phyloP scores from a whole-genome alignment of 2,888 invertebrate genomes.

The Galeopsomyia nigrocyanea region DNA sequence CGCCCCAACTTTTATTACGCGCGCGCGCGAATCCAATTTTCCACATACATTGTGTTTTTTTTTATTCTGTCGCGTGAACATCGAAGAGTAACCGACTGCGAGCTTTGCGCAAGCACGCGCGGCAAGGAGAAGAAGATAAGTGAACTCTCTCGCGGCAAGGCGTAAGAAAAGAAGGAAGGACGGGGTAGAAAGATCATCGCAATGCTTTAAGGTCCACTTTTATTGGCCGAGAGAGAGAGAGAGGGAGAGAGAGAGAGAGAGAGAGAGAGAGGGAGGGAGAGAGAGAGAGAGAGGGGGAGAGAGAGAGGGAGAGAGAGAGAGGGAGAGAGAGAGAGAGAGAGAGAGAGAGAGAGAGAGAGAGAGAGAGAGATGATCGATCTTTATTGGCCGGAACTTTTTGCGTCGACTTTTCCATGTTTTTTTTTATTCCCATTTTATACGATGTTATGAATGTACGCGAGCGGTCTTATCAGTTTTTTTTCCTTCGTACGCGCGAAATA shows the following conservation, averaged over 20 bases:
- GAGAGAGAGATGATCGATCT: background rate
- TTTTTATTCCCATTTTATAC: no score
- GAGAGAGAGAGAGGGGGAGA: slow-evolving; percentile 4
- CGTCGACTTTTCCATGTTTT: no score
- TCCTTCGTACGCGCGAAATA: no score
- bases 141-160: background rate
- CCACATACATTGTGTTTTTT: slow-evolving; percentile 32
- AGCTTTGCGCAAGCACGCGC: slow-evolving; percentile 2
- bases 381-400: no score
- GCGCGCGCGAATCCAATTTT: slow-evolving; percentile 36
- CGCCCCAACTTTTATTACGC: background rate
- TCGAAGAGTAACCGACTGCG: slow-evolving; percentile 2
- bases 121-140: background rate
- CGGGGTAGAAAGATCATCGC: background rate
- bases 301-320: no score
- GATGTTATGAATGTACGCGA: no score
- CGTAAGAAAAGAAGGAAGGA: background rate
- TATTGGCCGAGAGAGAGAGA: background rate
- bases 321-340: no score
- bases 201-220: slow-evolving; percentile 4
- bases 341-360: background rate
- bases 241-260: background rate
- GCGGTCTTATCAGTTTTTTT: no score
- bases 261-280: slow-evolving; percentile 18
- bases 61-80: background rate